Evolutionary conservation across 2,113 vertebrate genomes (phyloP).

Genomic region (Periophthalmus modestus): DNA sequence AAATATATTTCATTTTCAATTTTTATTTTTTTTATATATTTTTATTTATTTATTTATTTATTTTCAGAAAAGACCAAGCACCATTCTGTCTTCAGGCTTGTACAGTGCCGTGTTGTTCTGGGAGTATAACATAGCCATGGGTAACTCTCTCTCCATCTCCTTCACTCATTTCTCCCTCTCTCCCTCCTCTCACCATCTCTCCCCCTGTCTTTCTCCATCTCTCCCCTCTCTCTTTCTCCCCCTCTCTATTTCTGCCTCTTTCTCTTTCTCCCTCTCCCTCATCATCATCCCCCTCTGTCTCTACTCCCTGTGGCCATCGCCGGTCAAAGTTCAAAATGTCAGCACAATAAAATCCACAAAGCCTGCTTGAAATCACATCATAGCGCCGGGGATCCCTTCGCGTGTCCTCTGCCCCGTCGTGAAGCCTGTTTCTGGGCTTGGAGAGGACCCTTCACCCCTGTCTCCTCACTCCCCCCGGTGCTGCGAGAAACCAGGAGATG

Average conservation of each 20-base stretch:
- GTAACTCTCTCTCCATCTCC: background rate
- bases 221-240: background rate
- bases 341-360: slow-evolving; percentile 55
- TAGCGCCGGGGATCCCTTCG: slow-evolving; percentile 49
- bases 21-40: too few species aligned
- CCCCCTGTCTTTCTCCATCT: too few species aligned
- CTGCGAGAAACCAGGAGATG: slow-evolving; percentile 51
- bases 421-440: slow-evolving; percentile 20
- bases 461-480: slow-evolving; percentile 40
- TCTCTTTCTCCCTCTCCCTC: too few species aligned
- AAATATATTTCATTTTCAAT: background rate
- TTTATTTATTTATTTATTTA: too few species aligned
- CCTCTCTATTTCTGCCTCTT: too few species aligned
- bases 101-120: slow-evolving; percentile 7
- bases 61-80: background rate
- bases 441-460: slow-evolving; percentile 55
- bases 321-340: slow-evolving; percentile 53
- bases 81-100: background rate
- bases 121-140: background rate
- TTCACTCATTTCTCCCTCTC: background rate
- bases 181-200: background rate
- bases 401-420: slow-evolving; percentile 5
- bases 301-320: background rate
- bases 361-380: slow-evolving; percentile 53
- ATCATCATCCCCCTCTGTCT: too few species aligned